Base-by-base conservation (phyloP, 2,113 vertebrate species). In the Origma solitaria region DNA sequence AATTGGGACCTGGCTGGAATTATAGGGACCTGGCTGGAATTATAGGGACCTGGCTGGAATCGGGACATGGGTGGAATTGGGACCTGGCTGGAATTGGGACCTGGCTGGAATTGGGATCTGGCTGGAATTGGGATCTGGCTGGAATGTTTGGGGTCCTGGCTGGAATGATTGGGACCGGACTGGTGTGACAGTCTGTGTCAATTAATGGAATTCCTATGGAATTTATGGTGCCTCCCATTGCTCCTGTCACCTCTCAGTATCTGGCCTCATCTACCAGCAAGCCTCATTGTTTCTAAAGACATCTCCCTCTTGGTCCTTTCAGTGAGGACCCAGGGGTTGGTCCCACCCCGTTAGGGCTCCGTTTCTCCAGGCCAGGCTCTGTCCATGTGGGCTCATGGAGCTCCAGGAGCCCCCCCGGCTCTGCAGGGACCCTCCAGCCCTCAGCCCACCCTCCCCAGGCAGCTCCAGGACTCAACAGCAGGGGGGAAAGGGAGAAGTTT, bases 341-440 rank as follows among this genome's bases (percentile, higher is more conserved):
- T 24, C 2, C 66, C 49, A 18, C 13, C 35, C 57, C 24, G 0
- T 24, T 11, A 40, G 50, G 44, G 14, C 58, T 57, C 7, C 75
- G 12, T 24, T 6, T 69, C 49, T 45, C 14, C 14, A 8, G 27
- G 6, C 42, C 50, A n/a, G n/a, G 42, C 51, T 33, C 56, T 62
- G 11, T 47, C 49, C 28, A 1, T 10, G n/a, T 22, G n/a, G 11
- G 14, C 9, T 27, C 58, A 19, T 0, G 0, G 23, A 0, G 0
- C n/a, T 62, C 45, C 66, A 35, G 38, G 24, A 64, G 14, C 58
- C n/a, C 40, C 82, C 47, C 23, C 20, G 62, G n/a, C 65, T 56
- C 75, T 56, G 21, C 66, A 49, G 31, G 15, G 35, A 72, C 10
- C 50, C 37, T 31, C 30, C 57, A 49, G 31, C 40, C 49, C 40